Conservation (phyloP, 92 coral and sea anemone species). For the Anthopleura xanthogrammica region DNA sequence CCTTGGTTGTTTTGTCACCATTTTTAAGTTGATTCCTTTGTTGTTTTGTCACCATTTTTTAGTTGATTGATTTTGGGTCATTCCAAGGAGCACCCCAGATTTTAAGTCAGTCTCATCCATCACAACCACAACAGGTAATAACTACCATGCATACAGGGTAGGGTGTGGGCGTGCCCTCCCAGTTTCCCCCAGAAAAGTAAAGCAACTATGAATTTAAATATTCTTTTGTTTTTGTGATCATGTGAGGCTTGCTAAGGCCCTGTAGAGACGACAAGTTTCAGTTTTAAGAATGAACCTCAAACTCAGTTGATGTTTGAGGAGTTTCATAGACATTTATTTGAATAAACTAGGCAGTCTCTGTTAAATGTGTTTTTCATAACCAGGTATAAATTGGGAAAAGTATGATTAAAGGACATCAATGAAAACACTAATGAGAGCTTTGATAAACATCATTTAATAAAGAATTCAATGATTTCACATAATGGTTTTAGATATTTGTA, state of each 20-base stretch:
- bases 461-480: neutral
- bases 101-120: slow-evolving; percentile 52
- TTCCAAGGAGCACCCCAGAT: slow-evolving; percentile 57
- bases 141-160: neutral
- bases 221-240: too few species aligned
- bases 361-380: too few species aligned
- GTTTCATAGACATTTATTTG: neutral
- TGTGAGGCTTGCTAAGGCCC: too few species aligned
- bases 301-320: neutral
- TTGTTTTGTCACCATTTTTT: slow-evolving; percentile 32
- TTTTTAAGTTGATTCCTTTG: slow-evolving; percentile 57
- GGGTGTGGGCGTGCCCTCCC: too few species aligned
- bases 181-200: too few species aligned
- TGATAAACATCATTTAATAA: neutral
- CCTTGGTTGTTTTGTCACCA: slow-evolving; percentile 20
- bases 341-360: too few species aligned
- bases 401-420: too few species aligned
- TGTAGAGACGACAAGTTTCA: too few species aligned
- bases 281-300: neutral
- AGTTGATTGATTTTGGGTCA: slow-evolving; percentile 80
- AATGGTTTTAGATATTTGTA: too few species aligned
- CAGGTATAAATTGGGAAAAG: too few species aligned
- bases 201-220: too few species aligned
- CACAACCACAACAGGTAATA: slow-evolving; percentile 53
- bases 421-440: neutral